Evolutionary conservation across 2,888 invertebrate species (phyloP), one percentile per base, ranked within the genome.

Genomic region (Altica lythri): DNA sequence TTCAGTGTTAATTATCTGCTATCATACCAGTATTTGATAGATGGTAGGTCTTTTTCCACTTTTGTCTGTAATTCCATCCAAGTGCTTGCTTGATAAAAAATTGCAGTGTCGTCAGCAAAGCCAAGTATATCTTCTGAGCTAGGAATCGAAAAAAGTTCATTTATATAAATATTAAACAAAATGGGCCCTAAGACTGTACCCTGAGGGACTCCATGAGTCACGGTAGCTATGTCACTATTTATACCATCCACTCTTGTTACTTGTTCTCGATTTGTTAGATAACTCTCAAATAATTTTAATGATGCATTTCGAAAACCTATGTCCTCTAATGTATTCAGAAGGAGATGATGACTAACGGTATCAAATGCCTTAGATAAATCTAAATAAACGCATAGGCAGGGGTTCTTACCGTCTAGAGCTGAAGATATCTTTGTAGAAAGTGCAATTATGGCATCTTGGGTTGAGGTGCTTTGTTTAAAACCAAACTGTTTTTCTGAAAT

Each of bases 361-460:
- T 30, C 32, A 19, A 45, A 45, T 10, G 45, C 45, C 30, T 45
- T 32, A 12, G 45, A 30, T 10, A 32, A 19, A 32, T 45, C 45
- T 29, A 32, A n/a, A 13, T 27, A 45, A 9, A 32, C 22, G 8
- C 45, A 45, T 10, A 43, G 27, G 14, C 27, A 22, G 12, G 42
- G 9, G 19, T 22, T 42, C 22, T 42, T 42, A 19, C 22, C 42
- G 10, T 42, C 42, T 10, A 42, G 22, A 42, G 22, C 42, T 12
- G 42, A 42, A 17, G 42, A 42, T 42, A 42, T 42, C 22, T 42
- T 42, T 5, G 42, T 42, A 22, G 42, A 22, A 9, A 43, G 42
- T 9, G 42, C 10, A 9, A 43, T 19, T n/a, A n/a, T n/a, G n/a
- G n/a, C 25, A 27, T 25, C 27, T 43, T 43, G 42, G 13, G 42